Evolutionary conservation across 1,140 invertebrate genomes (phyloP).

Genomic region (Drosophila santomea): DNA sequence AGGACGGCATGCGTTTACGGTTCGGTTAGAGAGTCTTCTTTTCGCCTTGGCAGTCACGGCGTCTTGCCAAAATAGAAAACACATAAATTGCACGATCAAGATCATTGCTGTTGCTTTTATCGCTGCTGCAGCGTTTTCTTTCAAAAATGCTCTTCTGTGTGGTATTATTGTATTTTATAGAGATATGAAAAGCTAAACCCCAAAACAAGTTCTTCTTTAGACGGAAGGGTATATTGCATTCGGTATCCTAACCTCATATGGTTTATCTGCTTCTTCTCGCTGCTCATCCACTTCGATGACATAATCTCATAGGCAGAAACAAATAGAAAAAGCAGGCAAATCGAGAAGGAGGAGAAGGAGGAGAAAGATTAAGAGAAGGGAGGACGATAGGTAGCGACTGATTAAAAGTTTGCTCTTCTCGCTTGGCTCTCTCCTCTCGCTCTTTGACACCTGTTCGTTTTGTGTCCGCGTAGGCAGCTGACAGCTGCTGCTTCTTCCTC

Average conservation of each 20-base stretch:
- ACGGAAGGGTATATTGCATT: neutral
- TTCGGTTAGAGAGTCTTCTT: slow-evolving; percentile 28
- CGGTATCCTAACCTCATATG: neutral
- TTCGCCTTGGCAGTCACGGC: slow-evolving; percentile 70
- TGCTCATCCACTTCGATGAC: slow-evolving; percentile 54
- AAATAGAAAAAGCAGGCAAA: neutral
- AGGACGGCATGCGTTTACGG: slow-evolving; percentile 18
- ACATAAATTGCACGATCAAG: slow-evolving; percentile 80
- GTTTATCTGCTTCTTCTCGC: slow-evolving; percentile 5
- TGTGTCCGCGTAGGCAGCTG: slow-evolving; percentile 37
- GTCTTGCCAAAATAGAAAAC: slow-evolving; percentile 77
- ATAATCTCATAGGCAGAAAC: slow-evolving; percentile 48
- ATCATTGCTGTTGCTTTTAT: slow-evolving; percentile 63
- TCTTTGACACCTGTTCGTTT: slow-evolving; percentile 61
- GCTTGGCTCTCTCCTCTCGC: slow-evolving; percentile 3
- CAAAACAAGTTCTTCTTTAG: neutral
- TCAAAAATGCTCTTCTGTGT: neutral
- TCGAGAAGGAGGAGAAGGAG: neutral
- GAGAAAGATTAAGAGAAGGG: neutral
- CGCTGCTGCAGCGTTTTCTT: slow-evolving; percentile 7
- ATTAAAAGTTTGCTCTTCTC: slow-evolving; percentile 8
- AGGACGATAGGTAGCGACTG: neutral
- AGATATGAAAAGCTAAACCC: too few relatives aligned
- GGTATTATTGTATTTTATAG: neutral
- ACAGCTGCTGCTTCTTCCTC: slow-evolving; percentile 23